Base-by-base conservation (phyloP, 2,113 vertebrate species). In the Seriola dumerili region DNA sequence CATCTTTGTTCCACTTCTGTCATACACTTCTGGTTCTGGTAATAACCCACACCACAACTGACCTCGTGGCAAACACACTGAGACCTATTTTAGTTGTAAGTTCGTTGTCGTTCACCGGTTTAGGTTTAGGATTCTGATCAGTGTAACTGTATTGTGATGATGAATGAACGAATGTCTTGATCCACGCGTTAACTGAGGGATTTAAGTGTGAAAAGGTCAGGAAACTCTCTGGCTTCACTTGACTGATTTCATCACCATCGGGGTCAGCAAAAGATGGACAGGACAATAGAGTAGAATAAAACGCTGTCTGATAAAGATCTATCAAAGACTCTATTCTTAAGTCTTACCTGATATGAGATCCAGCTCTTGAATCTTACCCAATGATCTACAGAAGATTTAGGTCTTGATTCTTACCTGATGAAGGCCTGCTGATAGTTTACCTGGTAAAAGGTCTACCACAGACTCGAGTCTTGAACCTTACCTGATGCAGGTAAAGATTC, bases 1-100 rank as follows among this genome's bases (percentile, higher is more conserved):
- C 36, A 64, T 85, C 50, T 67, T 69, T 80, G 63, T 77, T 73
- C 66, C 71, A 78, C 6, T 87, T 71, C 54, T 88, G 78, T 84
- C 77, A 74, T 9, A 14, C 17, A 38, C 23, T 78, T 74, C 52
- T 54, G 61, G 29, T 29, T 73, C 40, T 76, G 34, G 52, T 5
- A 44, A 6, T 40, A 62, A 76, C 36, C 29, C 50, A 67, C 2
- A 59, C 50, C 12, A 59, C 44, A 44, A 19, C 19, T 25, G 57
- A 21, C 52, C 58, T 16, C 21, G 52, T 29, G 58, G 38, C 36
- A 46, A 25, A 11, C 48, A 34, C 32, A 36, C 17, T 1, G 23
- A 71, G 36, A 36, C 3, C 8, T 21, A 44, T 19, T 78, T 55
- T 48, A n/a, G 34, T 25, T 42, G 42, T 5, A 13, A 42, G 13